These are phyloP conservation scores for Corvus cornix DNA, from an alignment of 2,113 vertebrate species.

Conservation along the genomic window DNA sequence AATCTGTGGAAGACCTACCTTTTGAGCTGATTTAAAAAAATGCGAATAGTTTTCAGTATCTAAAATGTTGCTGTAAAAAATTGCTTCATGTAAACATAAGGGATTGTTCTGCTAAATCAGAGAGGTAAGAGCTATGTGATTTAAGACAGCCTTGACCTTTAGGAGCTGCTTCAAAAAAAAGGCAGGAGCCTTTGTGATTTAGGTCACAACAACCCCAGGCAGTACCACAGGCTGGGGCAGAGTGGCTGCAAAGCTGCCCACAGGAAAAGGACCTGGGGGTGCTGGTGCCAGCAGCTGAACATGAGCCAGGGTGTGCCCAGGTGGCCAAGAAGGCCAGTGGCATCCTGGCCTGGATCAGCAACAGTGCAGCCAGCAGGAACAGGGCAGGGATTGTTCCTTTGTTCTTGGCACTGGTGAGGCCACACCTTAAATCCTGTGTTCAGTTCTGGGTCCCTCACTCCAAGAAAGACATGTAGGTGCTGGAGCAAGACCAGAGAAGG, in stretches of 20 bases:
- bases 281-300: background rate
- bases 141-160: background rate
- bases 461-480: fast-evolving
- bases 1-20: background rate
- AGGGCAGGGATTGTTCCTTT: background rate
- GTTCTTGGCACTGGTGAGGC: fast-evolving
- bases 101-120: background rate
- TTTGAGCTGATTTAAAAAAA: background rate
- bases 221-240: background rate
- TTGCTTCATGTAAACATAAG: background rate
- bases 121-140: background rate
- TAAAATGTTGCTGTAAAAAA: background rate
- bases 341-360: background rate
- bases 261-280: background rate
- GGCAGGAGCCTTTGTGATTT: background rate
- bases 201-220: background rate
- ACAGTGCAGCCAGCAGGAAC: background rate
- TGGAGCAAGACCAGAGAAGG: background rate
- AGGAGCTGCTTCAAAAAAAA: background rate
- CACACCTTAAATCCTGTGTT: background rate
- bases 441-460: fast-evolving
- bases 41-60: background rate
- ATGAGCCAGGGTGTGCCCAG: background rate
- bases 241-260: background rate
- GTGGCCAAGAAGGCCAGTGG: background rate